Evolutionary conservation across 2,888 invertebrate species (phyloP).

Genomic region (Agriopis marginaria): DNA sequence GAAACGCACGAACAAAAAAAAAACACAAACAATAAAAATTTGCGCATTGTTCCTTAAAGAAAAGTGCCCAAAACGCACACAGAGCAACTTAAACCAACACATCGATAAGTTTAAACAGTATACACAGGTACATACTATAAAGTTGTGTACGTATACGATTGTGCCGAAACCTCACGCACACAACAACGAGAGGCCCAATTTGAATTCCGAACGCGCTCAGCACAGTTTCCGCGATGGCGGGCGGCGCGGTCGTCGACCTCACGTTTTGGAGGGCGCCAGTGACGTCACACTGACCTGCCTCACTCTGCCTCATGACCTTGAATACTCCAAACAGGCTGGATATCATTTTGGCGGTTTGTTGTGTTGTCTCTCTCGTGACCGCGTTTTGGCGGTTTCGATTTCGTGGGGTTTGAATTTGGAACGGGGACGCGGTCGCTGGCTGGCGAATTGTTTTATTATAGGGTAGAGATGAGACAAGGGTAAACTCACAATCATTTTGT

Average conservation of each 20-base stretch:
- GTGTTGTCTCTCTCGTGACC: slow-evolving; percentile 34
- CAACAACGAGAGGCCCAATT: slow-evolving; percentile 76
- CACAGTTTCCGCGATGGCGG: slow-evolving; percentile 83
- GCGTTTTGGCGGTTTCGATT: slow-evolving; percentile 34
- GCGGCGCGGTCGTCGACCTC: slow-evolving; percentile 78
- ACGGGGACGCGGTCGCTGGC: slow-evolving; percentile 7
- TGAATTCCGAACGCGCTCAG: slow-evolving; percentile 82
- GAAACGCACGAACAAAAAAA: slow-evolving; percentile 33
- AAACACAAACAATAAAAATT: slow-evolving; percentile 47
- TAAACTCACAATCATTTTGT: neutral
- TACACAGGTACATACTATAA: neutral
- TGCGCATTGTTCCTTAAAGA: slow-evolving; percentile 34
- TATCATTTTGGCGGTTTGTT: slow-evolving; percentile 55
- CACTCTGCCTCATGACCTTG: slow-evolving; percentile 75
- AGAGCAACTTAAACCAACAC: slow-evolving; percentile 44
- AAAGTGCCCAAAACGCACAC: slow-evolving; percentile 58
- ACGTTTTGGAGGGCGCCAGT: slow-evolving; percentile 81
- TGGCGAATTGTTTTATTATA: slow-evolving; percentile 1
- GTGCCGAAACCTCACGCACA: slow-evolving; percentile 65
- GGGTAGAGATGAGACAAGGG: neutral
- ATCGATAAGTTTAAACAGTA: slow-evolving; percentile 20
- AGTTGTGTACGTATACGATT: slow-evolving; percentile 40
- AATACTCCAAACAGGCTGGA: slow-evolving; percentile 51
- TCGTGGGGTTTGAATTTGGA: slow-evolving; percentile 34
- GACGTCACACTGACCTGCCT: slow-evolving; percentile 84